Percentiles rank a stretch among this genome's conserved stretches.
These are phyloP conservation scores for Zonotrichia albicollis DNA, from an alignment of 2,797 vertebrate genomes.

Conservation along the genomic window DNA sequence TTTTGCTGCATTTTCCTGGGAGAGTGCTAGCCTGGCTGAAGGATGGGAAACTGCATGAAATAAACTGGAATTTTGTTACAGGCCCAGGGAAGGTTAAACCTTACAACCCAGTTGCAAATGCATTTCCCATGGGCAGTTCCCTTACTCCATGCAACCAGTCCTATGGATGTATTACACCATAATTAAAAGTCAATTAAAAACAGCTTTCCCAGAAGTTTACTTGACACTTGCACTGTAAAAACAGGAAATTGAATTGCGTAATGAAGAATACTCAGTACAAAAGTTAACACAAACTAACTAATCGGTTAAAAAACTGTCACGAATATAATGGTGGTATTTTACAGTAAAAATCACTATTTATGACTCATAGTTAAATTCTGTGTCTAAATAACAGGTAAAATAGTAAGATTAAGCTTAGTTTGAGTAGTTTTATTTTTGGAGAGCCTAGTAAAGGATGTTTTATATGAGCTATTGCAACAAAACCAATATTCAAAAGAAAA, in stretches of 20 bases:
- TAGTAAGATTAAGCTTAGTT: neutral
- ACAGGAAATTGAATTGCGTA: neutral
- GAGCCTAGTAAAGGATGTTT: neutral
- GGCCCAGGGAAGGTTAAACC: neutral
- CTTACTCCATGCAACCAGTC: neutral
- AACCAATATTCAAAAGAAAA: neutral
- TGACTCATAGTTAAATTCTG: neutral
- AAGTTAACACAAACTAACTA: neutral
- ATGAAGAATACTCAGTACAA: neutral
- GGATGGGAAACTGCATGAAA: neutral
- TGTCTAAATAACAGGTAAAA: neutral
- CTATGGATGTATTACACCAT: neutral
- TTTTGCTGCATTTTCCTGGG: neutral
- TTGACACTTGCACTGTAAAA: neutral
- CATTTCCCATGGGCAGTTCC: neutral
- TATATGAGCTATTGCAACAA: neutral
- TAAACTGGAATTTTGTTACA: neutral
- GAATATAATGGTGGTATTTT: neutral
- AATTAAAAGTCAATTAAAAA: neutral
- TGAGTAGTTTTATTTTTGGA: neutral
- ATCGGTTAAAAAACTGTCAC: neutral
- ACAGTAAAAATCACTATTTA: neutral
- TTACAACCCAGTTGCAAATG: fast-evolving
- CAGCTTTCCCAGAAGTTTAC: neutral
- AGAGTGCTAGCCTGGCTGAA: neutral